Evolutionary conservation across 2,888 invertebrate species (phyloP).

Genomic region (Boloria euphrosyne): DNA sequence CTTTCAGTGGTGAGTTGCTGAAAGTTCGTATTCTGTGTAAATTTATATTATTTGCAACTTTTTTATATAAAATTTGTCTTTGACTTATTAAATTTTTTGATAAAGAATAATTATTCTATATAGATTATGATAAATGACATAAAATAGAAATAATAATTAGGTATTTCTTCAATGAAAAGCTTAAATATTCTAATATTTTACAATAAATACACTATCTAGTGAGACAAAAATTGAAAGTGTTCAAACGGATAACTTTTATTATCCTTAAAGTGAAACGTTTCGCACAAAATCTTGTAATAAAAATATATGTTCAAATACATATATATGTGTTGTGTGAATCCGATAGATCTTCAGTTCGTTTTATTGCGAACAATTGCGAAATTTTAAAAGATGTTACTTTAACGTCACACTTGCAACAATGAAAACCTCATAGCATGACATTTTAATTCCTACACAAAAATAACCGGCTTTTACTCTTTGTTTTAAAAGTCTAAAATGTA

Average conservation of each 20-base stretch:
- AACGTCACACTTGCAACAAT: conserved; percentile 23
- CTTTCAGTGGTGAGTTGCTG: neutral
- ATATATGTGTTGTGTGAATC: neutral
- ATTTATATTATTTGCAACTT: conserved; percentile 2
- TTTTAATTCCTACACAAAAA: conserved; percentile 28
- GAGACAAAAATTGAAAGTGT: no score
- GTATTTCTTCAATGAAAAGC: neutral
- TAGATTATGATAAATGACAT: neutral
- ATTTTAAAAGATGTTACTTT: conserved; percentile 21
- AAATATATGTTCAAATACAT: neutral
- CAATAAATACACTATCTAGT: no score
- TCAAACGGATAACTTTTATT: no score
- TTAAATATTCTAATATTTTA: no score
- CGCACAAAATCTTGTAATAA: neutral
- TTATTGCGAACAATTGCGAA: conserved; percentile 17
- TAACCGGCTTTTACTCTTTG: conserved; percentile 20
- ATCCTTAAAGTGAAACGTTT: neutral
- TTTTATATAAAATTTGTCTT: neutral
- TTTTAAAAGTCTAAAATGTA: conserved; percentile 28
- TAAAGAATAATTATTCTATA: neutral
- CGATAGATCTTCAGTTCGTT: neutral
- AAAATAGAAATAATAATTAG: neutral
- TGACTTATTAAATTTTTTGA: neutral
- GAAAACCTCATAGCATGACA: conserved; percentile 26
- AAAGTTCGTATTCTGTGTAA: neutral